Conservation (phyloP, 2,888 invertebrate species). For the Sthenelais limicola region DNA sequence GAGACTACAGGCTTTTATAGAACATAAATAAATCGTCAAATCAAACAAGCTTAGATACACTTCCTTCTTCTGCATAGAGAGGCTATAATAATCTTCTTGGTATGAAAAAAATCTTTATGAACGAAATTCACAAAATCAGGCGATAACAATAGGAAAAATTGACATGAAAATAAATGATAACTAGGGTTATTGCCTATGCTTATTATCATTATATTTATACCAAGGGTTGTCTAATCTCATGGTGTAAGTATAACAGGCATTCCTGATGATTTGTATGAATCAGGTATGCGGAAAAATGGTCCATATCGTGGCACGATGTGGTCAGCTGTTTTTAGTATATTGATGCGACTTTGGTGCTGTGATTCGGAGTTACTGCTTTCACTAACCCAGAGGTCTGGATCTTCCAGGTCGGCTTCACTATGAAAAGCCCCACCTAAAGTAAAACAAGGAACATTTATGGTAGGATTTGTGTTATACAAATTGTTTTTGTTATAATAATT, state of each 20-base stretch:
- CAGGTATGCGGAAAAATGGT: constrained; percentile 15
- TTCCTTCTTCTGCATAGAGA: too few species aligned
- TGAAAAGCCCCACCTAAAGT: constrained; percentile 32
- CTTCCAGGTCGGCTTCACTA: constrained; percentile 31
- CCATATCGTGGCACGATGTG: constrained; percentile 37
- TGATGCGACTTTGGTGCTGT: constrained; percentile 27
- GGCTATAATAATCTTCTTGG: too few species aligned
- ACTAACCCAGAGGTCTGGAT: constrained; percentile 10
- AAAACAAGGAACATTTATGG: neutral
- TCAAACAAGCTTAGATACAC: too few species aligned
- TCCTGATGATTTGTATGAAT: constrained; percentile 13
- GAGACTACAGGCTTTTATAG: too few species aligned
- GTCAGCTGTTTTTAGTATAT: constrained; percentile 8
- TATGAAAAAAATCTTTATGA: too few species aligned
- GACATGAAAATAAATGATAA: too few species aligned
- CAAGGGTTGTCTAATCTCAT: too few species aligned
- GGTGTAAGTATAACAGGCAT: constrained; percentile 17
- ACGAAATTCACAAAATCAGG: too few species aligned
- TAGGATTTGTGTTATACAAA: neutral
- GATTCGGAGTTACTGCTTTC: constrained; percentile 1
- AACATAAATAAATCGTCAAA: too few species aligned
- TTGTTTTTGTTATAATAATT: neutral
- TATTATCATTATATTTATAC: too few species aligned
- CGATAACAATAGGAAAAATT: too few species aligned
- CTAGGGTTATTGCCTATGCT: too few species aligned